Evolutionary conservation across 2,888 invertebrate species (phyloP).

Genomic region (Notocelia uddmanniana): DNA sequence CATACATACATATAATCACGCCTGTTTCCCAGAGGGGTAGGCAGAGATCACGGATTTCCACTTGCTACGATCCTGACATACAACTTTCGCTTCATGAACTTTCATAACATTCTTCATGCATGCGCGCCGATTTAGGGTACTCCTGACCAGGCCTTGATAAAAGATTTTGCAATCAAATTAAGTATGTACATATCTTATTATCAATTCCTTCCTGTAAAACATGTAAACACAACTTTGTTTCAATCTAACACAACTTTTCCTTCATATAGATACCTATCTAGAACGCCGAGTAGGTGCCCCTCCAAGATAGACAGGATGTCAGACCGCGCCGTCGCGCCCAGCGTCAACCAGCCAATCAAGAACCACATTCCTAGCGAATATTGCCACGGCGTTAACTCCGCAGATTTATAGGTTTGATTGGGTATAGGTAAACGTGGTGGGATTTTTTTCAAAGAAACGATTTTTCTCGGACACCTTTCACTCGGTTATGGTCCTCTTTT

Average conservation of each 20-base stretch:
- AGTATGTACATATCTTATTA: background rate
- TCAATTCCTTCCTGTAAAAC: constrained; percentile 17
- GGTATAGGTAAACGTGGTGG: no score
- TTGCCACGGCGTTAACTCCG: constrained; percentile 18
- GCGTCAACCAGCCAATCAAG: constrained; percentile 53
- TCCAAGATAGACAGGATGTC: constrained; percentile 47
- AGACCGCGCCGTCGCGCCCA: constrained; percentile 51
- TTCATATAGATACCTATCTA: constrained; percentile 18
- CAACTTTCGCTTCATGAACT: no score
- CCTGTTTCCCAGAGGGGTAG: no score
- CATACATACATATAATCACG: no score
- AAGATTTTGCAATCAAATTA: background rate
- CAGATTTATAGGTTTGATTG: constrained; percentile 14
- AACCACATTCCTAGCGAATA: constrained; percentile 55
- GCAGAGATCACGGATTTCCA: no score
- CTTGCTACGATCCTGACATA: no score
- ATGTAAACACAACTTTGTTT: background rate
- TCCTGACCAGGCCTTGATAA: no score
- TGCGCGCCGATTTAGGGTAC: no score
- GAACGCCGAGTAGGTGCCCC: constrained; percentile 25
- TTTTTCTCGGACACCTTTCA: no score
- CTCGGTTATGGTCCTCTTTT: background rate
- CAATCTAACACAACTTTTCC: background rate
- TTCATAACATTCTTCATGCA: no score
- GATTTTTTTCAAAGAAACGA: no score